A percentile compares a stretch with the other conserved stretches of the same genome.
phyloP scores from a whole-genome alignment of 2,888 invertebrate species.

The Campopleginae sp. region DNA sequence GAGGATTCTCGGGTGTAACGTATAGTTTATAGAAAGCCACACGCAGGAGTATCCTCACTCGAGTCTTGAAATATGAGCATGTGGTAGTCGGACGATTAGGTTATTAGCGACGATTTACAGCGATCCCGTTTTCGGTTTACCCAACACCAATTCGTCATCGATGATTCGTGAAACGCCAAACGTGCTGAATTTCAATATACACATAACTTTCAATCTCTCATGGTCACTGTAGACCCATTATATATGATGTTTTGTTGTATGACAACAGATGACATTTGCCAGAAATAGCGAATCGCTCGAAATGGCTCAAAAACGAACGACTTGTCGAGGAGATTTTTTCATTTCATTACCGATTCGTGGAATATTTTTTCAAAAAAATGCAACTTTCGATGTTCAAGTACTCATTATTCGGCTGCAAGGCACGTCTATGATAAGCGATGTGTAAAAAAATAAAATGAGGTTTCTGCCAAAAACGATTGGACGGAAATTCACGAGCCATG shows the following conservation, averaged over 20 bases:
- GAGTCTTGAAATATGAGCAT: conserved; percentile 63
- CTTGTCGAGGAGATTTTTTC: neutral
- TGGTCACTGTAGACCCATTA: neutral
- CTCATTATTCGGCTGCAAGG: neutral
- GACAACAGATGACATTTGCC: conserved; percentile 3
- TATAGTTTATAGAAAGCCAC: conserved; percentile 45
- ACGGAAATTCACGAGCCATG: neutral
- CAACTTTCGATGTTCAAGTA: neutral
- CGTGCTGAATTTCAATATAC: conserved; percentile 42
- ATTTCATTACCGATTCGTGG: neutral
- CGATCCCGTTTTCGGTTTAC: conserved; percentile 53
- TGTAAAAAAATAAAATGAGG: neutral
- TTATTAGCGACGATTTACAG: conserved; percentile 69
- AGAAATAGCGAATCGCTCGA: neutral
- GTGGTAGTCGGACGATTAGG: conserved; percentile 63
- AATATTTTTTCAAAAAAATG: neutral
- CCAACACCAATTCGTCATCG: conserved; percentile 66
- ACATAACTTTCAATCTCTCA: conserved; percentile 19
- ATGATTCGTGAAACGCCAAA: conserved; percentile 64
- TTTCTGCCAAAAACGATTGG: neutral
- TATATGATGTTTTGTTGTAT: conserved; percentile 13
- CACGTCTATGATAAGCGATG: neutral
- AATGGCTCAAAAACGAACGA: neutral
- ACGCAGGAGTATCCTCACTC: conserved; percentile 24
- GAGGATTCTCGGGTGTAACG: conserved; percentile 14